Evolutionary conservation across 2,113 vertebrate species (phyloP).

Genomic region (Bombycilla garrulus): DNA sequence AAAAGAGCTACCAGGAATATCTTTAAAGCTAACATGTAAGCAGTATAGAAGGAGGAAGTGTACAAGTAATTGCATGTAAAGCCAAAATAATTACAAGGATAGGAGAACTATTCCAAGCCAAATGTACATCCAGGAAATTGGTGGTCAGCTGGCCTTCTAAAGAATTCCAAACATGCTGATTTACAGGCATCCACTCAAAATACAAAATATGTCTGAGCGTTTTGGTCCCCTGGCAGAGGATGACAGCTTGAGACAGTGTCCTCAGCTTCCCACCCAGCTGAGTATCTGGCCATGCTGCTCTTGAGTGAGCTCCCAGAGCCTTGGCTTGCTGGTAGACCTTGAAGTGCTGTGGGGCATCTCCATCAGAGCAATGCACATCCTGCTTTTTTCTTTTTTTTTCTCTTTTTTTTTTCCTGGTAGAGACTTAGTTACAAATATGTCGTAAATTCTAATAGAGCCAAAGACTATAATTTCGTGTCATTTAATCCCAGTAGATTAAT

Average conservation of each 20-base stretch:
- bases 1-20: neutral
- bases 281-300: rapidly evolving
- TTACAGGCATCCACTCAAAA: neutral
- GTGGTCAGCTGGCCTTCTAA: neutral
- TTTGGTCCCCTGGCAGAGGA: neutral
- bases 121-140: neutral
- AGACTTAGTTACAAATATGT: neutral
- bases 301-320: rapidly evolving
- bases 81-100: conserved; percentile 16
- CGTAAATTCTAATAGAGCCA: neutral
- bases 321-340: rapidly evolving
- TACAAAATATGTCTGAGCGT: neutral
- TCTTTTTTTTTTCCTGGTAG: neutral
- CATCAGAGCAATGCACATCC: neutral
- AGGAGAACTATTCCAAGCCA: neutral
- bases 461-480: neutral
- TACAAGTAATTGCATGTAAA: neutral
- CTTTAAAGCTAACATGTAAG: neutral
- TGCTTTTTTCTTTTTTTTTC: neutral
- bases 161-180: conserved; percentile 34
- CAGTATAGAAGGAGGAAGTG: neutral
- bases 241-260: neutral
- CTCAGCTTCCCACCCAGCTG: neutral
- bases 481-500: neutral
- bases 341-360: neutral